Conservation (phyloP, 2,797 vertebrate genomes). For the Euthynnus affinis region DNA sequence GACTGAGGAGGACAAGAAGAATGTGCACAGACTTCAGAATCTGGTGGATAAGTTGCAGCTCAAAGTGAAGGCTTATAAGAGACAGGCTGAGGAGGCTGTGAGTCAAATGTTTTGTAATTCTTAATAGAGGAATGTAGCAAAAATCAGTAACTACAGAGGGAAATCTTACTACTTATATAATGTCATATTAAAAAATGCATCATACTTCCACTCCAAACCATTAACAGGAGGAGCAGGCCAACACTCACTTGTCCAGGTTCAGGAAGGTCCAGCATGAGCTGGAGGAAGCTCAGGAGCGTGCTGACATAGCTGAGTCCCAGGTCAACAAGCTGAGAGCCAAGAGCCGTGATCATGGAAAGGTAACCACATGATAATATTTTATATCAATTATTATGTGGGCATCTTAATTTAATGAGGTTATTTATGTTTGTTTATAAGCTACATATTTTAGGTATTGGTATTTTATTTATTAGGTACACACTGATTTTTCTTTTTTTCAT, state of each 20-base stretch:
- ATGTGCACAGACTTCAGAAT: slow-evolving; percentile 89
- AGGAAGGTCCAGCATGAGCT: too few relatives aligned
- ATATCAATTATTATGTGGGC: background rate
- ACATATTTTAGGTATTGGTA: background rate
- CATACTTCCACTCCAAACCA: background rate
- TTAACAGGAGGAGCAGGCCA: too few relatives aligned
- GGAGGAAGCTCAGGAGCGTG: too few relatives aligned
- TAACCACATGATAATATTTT: background rate
- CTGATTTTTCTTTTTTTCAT: background rate
- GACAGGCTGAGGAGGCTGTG: slow-evolving; percentile 89
- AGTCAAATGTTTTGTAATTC: slow-evolving; percentile 70
- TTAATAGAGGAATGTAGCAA: slow-evolving; percentile 77
- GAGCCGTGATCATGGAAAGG: too few relatives aligned
- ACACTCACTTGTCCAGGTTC: too few relatives aligned
- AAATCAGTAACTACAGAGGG: slow-evolving; percentile 27
- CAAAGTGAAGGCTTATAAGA: slow-evolving; percentile 91
- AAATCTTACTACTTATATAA: background rate
- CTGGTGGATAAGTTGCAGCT: slow-evolving; percentile 91
- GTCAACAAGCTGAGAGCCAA: too few relatives aligned
- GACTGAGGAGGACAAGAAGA: slow-evolving; percentile 93
- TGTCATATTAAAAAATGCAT: background rate
- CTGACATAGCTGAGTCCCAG: too few relatives aligned
- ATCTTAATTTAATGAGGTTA: background rate
- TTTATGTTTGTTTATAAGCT: background rate
- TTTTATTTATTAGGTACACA: background rate